Evolutionary conservation across 1,140 invertebrate species (phyloP), one percentile per base, ranked within the genome.

Genomic region (Drosophila kanapiae): DNA sequence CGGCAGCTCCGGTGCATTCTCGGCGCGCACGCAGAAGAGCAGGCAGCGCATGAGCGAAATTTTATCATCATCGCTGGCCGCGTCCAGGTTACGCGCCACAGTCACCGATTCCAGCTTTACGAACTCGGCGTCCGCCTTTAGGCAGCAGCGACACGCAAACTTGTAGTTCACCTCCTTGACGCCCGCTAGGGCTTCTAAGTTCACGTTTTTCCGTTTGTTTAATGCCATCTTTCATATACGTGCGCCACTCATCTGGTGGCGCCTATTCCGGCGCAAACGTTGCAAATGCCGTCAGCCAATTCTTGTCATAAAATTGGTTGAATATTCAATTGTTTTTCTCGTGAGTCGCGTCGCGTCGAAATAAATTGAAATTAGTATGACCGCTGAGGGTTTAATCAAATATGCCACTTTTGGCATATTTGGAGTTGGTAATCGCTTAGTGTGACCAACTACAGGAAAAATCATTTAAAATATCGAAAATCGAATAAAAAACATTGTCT

Each of bases 111-210:
- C 88, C 48, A 92, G 79, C 63, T 82, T 90, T 10, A 86, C 70
- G 45, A 91, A 75, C 43, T 92, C 84, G 1, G 76, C 84, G 31
- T 91, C 78, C 13, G 75, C 76, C 58, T 80, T 88, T 11, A 92
- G 75, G 57, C 91, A 92, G 63, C 91, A 92, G 48, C 91, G 84
- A 82, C 91, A 92, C 23, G 72, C 65, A 54, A 78, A 72, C 58
- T 87, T 92, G 49, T 79, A 91, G 77, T 92, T 78, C 16, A 33
- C 37, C 16, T 75, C 45, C 14, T 53, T 11, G 48, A 51, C 38
- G 37, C 67, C 69, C 38, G 47, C 29, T 6, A 16, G 38, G 9
- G 43, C 31, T 33, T 67, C 76, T 54, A 48, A 35, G 16, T 58
- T 64, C 37, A 42, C 49, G 67, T 69, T 80, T 8, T 69, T 40